Base-by-base conservation (phyloP, 2,888 invertebrate genomes). In the Cloeon dipterum region DNA sequence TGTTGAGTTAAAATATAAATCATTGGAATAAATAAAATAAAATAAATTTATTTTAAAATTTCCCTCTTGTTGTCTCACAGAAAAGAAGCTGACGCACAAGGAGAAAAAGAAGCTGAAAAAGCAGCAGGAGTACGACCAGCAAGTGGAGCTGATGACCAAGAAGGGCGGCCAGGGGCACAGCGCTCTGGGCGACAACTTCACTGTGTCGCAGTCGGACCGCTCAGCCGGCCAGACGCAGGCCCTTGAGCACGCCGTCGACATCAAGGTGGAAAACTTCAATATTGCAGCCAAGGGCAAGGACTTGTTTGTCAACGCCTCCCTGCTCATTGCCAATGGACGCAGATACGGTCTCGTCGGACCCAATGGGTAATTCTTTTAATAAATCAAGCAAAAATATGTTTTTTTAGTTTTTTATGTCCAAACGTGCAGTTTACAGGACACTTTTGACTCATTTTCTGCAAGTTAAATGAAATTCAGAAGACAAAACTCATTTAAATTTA, bases 261-360 rank as follows among this genome's bases (percentile, higher is more conserved):
- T 98, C 36, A 96, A 96, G 66, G 83, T 93, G 13, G 96, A 98
- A 52, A 93, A 89, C 57, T 98, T 98, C 54, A 89, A 89, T 40
- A 98, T 99, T 46, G 74, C 88, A 16, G 98, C 98, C 0, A 83
- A 89, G 56, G 98, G 98, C 39, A 89, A 98, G 49, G 89, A 94
- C 52, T 63, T 98, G 33, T 96, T 99, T 56, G 79, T 89, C 21
- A 96, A 98, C 56, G 94, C 98, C 0, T 85, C 74, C 54, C 61
- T 99, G 21, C 61, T 86, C 36, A 93, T 99, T 46, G 91, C 94
- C 0, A 72, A 79, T 49, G 89, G 93, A 0, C 69, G 96, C 33
- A 71, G 89, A 47, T 99, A 99, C 57, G 98, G 98, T 49, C 63
- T 98, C 4, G 96, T 99, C 3, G 98, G 98, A 18, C 98, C 98